phyloP scores from a whole-genome alignment of 2,888 invertebrate species.

The Phalera bucephala region DNA sequence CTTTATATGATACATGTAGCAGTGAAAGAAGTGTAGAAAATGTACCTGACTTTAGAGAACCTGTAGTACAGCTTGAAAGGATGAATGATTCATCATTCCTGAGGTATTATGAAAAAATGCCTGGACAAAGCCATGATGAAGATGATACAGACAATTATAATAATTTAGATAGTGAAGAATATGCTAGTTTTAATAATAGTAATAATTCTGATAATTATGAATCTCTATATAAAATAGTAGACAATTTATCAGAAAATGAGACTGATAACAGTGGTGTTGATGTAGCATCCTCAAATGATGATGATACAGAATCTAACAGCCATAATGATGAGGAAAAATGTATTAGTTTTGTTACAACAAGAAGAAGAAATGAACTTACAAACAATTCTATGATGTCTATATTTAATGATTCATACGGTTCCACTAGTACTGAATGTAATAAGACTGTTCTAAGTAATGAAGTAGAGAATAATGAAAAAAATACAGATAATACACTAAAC shows the following conservation, averaged over 20 bases:
- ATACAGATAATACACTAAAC: slow-evolving; percentile 6
- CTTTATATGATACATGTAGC: slow-evolving; percentile 65
- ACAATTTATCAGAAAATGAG: slow-evolving; percentile 21
- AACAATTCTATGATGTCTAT: slow-evolving; percentile 52
- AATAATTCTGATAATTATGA: slow-evolving; percentile 15
- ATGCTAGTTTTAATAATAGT: slow-evolving; percentile 16
- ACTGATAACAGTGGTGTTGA: slow-evolving; percentile 23
- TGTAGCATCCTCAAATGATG: slow-evolving; percentile 20
- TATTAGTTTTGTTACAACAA: slow-evolving; percentile 68
- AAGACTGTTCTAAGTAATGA: slow-evolving; percentile 49
- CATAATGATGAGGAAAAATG: slow-evolving; percentile 38
- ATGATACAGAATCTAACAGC: slow-evolving; percentile 20
- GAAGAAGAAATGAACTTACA: slow-evolving; percentile 54
- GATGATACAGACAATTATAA: neutral
- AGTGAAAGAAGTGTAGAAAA: slow-evolving; percentile 41
- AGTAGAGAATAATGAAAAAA: slow-evolving; percentile 2
- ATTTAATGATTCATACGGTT: slow-evolving; percentile 47
- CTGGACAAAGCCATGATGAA: slow-evolving; percentile 13
- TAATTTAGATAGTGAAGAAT: slow-evolving; percentile 11
- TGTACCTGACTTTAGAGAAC: slow-evolving; percentile 29
- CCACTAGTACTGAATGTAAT: slow-evolving; percentile 50
- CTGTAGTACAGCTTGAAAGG: slow-evolving; percentile 48
- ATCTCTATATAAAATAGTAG: slow-evolving; percentile 17
- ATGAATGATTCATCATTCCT: slow-evolving; percentile 53
- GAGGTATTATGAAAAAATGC: slow-evolving; percentile 47